Conservation (phyloP, 1,140 invertebrate species). For the Maconellicoccus hirsutus region DNA sequence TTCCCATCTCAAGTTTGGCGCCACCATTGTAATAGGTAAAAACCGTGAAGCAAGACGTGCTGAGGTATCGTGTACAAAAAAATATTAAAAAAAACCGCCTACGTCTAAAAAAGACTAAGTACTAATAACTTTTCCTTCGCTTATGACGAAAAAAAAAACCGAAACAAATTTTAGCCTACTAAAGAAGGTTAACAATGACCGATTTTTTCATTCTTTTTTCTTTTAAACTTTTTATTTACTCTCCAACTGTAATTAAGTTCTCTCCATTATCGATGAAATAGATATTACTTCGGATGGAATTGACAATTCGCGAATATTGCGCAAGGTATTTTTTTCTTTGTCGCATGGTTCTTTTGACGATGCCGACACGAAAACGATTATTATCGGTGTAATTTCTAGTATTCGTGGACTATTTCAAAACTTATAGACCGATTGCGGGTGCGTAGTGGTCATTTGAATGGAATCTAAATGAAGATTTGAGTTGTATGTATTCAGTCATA, state of each 20-base stretch:
- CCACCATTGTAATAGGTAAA: slow-evolving; percentile 16
- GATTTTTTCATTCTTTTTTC: slow-evolving; percentile 10
- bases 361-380: not conserved
- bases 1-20: slow-evolving; percentile 14
- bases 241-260: not conserved
- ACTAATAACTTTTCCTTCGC: slow-evolving; percentile 16
- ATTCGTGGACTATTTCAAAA: too few species aligned
- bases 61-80: not conserved
- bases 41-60: slow-evolving; percentile 17
- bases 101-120: slow-evolving; percentile 6
- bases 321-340: not conserved
- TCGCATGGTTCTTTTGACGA: not conserved
- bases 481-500: too few species aligned
- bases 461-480: too few species aligned
- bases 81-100: slow-evolving; percentile 15
- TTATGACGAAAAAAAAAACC: slow-evolving; percentile 5
- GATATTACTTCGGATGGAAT: not conserved
- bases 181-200: slow-evolving; percentile 16
- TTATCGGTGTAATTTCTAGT: not conserved
- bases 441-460: too few species aligned
- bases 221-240: slow-evolving; percentile 10
- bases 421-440: too few species aligned
- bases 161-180: slow-evolving; percentile 21
- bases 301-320: slow-evolving; percentile 7
- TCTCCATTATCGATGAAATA: not conserved